Percentiles rank a stretch among this genome's conserved stretches.
Evolutionary conservation across 1,140 invertebrate genomes (phyloP).

Genomic region (Sarcophaga peregrina): DNA sequence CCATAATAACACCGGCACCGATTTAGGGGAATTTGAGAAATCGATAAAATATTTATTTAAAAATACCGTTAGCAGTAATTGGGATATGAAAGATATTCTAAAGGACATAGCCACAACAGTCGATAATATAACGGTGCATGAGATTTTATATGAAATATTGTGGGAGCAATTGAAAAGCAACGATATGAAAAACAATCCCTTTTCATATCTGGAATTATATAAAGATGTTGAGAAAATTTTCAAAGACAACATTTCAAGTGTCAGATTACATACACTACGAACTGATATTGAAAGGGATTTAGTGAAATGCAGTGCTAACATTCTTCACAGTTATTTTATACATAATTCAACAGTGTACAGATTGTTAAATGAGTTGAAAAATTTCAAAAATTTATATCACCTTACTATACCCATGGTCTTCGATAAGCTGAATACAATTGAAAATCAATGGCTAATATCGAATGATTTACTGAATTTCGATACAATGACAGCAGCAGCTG

Average conservation of each 20-base stretch:
- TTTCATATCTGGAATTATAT: slow-evolving; percentile 26
- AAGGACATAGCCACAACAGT: neutral
- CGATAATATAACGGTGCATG: slow-evolving; percentile 30
- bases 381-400: neutral
- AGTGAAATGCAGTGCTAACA: neutral
- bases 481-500: neutral
- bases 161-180: slow-evolving; percentile 18
- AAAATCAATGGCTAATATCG: neutral
- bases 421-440: neutral
- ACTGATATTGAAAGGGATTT: neutral
- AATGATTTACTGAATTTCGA: slow-evolving; percentile 1
- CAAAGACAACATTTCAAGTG: neutral
- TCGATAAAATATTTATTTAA: slow-evolving; percentile 9
- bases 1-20: neutral
- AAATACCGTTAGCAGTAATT: neutral
- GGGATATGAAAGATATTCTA: neutral
- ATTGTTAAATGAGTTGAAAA: neutral
- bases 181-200: slow-evolving; percentile 44
- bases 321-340: neutral
- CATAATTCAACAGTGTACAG: neutral
- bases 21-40: neutral
- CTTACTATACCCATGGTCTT: neutral
- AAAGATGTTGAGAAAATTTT: neutral
- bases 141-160: slow-evolving; percentile 29
- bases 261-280: neutral